Evolutionary conservation across 2,113 vertebrate species (phyloP).

Genomic region (Pelobates fuscus): DNA sequence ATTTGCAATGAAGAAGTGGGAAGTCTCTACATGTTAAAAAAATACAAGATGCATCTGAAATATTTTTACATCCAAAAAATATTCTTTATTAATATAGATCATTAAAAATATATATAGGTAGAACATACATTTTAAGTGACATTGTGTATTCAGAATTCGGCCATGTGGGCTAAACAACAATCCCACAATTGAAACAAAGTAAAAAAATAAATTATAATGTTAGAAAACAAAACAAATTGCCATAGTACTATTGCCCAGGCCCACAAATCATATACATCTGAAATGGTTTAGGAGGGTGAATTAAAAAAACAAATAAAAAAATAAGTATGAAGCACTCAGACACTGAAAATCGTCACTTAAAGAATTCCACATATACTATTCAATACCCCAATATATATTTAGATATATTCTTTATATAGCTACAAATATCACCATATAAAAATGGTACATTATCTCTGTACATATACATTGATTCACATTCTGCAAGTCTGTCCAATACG

Average conservation of each 20-base stretch:
- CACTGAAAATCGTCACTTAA: too few relatives aligned
- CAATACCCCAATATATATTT: constrained; percentile 28
- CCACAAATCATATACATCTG: constrained; percentile 29
- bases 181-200: constrained; percentile 10
- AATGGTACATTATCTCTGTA: constrained; percentile 10
- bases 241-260: constrained; percentile 10
- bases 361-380: too few relatives aligned
- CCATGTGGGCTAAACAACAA: not conserved
- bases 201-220: constrained; percentile 29
- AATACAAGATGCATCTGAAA: too few relatives aligned
- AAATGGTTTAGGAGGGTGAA: too few relatives aligned
- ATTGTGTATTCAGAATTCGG: constrained; percentile 7
- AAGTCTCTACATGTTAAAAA: too few relatives aligned
- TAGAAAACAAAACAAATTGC: not conserved
- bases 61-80: constrained; percentile 30
- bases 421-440: not conserved
- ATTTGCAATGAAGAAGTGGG: too few relatives aligned
- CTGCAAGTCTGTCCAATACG: too few relatives aligned
- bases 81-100: constrained; percentile 44
- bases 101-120: constrained; percentile 41
- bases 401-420: not conserved
- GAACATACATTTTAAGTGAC: constrained; percentile 19
- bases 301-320: too few relatives aligned
- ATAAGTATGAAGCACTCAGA: too few relatives aligned
- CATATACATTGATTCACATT: constrained; percentile 8